Evolutionary conservation across 1,140 invertebrate genomes (phyloP).

Genomic region (Heterodera schachtii): DNA sequence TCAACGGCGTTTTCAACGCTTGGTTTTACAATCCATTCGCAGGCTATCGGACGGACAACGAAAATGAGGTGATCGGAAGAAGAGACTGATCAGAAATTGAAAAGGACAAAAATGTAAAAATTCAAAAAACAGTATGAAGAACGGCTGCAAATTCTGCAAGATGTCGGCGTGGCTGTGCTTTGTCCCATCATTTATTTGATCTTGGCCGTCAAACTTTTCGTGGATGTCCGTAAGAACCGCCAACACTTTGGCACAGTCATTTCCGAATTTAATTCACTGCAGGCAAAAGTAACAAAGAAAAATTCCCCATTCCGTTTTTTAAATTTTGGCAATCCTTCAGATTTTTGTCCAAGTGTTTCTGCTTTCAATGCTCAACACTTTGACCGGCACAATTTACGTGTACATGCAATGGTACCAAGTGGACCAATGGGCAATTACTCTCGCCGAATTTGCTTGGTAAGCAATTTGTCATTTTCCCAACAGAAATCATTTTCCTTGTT

Average conservation of each 20-base stretch:
- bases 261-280: neutral
- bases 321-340: conserved; percentile 10
- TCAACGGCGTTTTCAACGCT: conserved; percentile 24
- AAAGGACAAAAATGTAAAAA: no score
- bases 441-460: conserved; percentile 26
- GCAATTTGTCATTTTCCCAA: no score
- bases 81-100: neutral
- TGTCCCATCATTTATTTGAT: conserved; percentile 6
- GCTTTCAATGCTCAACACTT: conserved; percentile 27
- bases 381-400: conserved; percentile 14
- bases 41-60: conserved; percentile 16
- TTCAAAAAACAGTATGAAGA: neutral
- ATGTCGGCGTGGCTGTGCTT: neutral
- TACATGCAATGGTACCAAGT: conserved; percentile 29
- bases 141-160: neutral
- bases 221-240: neutral
- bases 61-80: neutral
- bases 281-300: no score
- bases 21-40: conserved; percentile 37
- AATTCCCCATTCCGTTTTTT: neutral
- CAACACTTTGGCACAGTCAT: neutral
- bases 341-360: conserved; percentile 36
- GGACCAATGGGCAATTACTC: conserved; percentile 21
- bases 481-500: no score
- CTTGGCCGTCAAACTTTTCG: neutral